Evolutionary conservation across 2,888 invertebrate genomes (phyloP), one percentile per base, ranked within the genome.

Genomic region (Pseudanteris insignis): DNA sequence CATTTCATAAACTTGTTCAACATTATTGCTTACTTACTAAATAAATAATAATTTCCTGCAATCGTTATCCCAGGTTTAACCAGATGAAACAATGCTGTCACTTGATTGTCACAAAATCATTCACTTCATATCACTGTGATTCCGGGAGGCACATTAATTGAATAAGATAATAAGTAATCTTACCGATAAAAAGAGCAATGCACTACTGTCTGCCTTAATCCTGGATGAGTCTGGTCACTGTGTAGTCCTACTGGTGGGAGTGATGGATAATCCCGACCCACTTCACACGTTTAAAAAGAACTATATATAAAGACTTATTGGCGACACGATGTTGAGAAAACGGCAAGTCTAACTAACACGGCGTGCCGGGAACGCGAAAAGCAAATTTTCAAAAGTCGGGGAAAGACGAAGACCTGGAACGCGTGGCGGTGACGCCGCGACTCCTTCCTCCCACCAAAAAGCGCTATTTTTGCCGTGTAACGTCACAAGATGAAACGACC

Each of bases 381-480:
- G 28, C 59, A 15, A 21, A 73, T 72, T 73, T 73, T 74, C 67
- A 67, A 63, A 68, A 74, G 66, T 73, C 68, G 47, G 73, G 71
- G 72, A 76, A 76, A 75, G 70, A 70, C 75, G 65, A 67, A 70
- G 71, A 72, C 71, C 72, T 72, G 75, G 70, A 71, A 68, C 65
- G 64, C 63, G 63, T 65, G 60, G 44, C 57, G 41, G 60, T 53
- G 61, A 54, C 63, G 59, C 55, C 63, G 60, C 58, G 48, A 33
- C 63, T 55, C 61, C 51, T 36, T 48, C 58, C 57, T 51, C 55
- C 54, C 61, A 44, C 64, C 64, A 57, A 61, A 67, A 63, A 63
- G 40, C 41, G 65, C 70, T 79, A 79, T 79, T 79, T 79, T 75
- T 63, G 78, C 70, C 70, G 55, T 57, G 69, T 75, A 77, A 79